A percentile compares a stretch with the other conserved stretches of the same genome.
phyloP scores from a whole-genome alignment of 1,140 invertebrate genomes.

The Lucilia cuprina region DNA sequence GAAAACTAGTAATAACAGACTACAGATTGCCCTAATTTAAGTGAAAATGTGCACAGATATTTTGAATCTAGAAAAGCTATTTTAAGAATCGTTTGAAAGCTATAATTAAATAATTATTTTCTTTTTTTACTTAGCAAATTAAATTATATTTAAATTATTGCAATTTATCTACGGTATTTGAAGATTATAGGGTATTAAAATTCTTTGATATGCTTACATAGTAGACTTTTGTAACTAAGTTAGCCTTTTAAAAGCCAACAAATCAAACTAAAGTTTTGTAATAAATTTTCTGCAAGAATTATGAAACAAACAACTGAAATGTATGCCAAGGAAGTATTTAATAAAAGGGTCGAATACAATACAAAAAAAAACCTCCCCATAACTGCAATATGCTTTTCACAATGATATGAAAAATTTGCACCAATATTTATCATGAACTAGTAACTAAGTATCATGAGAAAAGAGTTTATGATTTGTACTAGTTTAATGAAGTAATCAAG shows the following conservation, averaged over 20 bases:
- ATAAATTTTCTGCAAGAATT: conserved; percentile 18
- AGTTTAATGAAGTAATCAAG: background rate
- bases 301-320: conserved; percentile 18
- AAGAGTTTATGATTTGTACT: background rate
- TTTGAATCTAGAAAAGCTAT: no score
- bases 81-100: background rate
- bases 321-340: background rate
- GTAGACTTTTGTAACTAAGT: no score
- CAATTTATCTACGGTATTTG: no score
- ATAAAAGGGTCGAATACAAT: background rate
- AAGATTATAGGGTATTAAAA: no score
- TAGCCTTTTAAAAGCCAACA: background rate
- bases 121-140: no score
- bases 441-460: background rate
- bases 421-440: no score
- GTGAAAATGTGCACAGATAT: no score
- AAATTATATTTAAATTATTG: no score
- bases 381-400: conserved; percentile 19
- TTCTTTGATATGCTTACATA: no score
- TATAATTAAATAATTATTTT: no score
- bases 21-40: no score
- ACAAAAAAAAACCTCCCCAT: background rate
- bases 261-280: conserved; percentile 26
- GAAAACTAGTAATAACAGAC: no score
- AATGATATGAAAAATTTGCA: background rate